A percentile compares a stretch with the other conserved stretches of the same genome.
phyloP scores from a whole-genome alignment of 2,797 vertebrate genomes.

The Notoglanidium macrostoma region DNA sequence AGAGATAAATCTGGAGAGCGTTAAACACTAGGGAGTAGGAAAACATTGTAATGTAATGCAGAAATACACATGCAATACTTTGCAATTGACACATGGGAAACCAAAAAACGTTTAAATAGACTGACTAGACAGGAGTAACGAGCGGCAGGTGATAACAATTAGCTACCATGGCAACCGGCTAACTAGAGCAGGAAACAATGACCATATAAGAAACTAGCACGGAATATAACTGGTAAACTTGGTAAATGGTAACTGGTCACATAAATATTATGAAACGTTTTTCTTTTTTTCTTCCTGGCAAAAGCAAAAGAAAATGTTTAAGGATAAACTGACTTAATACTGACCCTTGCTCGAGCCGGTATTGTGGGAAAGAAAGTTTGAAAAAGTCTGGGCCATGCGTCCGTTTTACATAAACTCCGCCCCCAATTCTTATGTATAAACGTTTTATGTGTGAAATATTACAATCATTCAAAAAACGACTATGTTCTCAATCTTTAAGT shows the following conservation, averaged over 20 bases:
- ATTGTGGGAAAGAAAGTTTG: background rate
- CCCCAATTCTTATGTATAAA: background rate
- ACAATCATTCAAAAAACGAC: too few species aligned
- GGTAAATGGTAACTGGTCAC: too few species aligned
- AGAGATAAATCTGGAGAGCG: background rate
- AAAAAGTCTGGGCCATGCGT: too few species aligned
- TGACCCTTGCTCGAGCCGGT: background rate
- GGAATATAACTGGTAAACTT: background rate
- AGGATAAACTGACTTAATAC: background rate
- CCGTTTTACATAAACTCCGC: background rate
- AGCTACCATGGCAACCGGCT: conserved; percentile 11
- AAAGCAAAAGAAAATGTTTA: background rate
- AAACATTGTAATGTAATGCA: background rate
- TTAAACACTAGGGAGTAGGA: background rate
- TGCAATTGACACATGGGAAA: background rate
- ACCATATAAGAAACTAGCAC: background rate
- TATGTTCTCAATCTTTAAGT: too few species aligned
- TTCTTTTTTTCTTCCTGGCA: too few species aligned
- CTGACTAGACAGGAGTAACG: background rate
- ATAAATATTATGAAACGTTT: background rate
- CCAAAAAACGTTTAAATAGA: background rate
- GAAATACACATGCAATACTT: background rate
- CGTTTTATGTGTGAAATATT: background rate
- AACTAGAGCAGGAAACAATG: background rate
- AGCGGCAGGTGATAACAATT: conserved; percentile 19